These are phyloP conservation scores for Mythimna vitellina DNA, from an alignment of 2,888 invertebrate species.

Conservation along the genomic window DNA sequence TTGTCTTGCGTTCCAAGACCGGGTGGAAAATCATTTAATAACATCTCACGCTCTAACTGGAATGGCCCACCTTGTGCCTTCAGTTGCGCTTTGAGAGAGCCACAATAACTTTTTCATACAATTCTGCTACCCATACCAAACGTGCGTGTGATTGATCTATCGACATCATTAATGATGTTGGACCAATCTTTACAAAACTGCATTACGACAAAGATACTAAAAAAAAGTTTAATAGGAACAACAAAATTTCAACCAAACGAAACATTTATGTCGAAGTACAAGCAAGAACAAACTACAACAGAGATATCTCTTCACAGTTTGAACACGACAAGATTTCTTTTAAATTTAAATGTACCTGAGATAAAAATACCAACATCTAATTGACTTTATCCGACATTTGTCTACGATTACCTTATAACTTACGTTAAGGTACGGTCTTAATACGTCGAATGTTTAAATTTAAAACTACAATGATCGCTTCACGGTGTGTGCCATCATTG, in stretches of 20 bases:
- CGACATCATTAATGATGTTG: no score
- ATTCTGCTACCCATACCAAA: no score
- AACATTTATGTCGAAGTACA: background rate
- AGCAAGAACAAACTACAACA: slow-evolving; percentile 35
- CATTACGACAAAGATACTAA: no score
- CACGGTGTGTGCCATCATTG: slow-evolving; percentile 1
- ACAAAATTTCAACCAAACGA: background rate
- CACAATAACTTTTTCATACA: no score
- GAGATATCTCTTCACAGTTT: slow-evolving; percentile 52
- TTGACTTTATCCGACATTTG: slow-evolving; percentile 64
- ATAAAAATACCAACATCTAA: slow-evolving; percentile 68
- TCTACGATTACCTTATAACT: slow-evolving; percentile 66
- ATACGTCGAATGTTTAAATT: slow-evolving; percentile 52
- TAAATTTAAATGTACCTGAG: slow-evolving; percentile 59
- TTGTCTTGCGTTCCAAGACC: no score
- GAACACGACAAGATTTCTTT: slow-evolving; percentile 55
- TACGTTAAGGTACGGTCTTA: slow-evolving; percentile 47
- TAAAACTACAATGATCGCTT: slow-evolving; percentile 20
- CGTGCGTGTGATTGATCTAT: no score
- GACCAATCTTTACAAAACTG: no score
- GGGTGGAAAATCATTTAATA: no score
- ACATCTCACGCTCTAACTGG: no score
- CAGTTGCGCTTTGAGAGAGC: no score
- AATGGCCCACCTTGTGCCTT: no score
- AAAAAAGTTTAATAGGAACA: background rate